Percentiles rank a stretch among this genome's conserved stretches.
Evolutionary conservation across 2,888 invertebrate species (phyloP).

Genomic region (Leistus spinibarbis): DNA sequence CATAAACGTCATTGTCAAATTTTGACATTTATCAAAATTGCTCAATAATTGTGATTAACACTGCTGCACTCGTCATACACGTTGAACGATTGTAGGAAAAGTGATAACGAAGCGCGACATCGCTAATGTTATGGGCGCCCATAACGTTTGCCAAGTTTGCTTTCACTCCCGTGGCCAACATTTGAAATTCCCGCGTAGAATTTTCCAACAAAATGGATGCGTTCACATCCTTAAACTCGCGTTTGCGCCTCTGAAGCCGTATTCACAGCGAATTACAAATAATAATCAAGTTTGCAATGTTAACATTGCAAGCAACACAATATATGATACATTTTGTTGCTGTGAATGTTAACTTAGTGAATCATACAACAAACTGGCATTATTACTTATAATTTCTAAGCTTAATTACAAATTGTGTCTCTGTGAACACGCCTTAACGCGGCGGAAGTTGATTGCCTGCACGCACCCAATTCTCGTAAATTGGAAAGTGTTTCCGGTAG

Average conservation of each 20-base stretch:
- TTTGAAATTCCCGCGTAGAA: neutral
- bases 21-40: slow-evolving; percentile 3
- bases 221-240: neutral
- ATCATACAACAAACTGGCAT: too few species aligned
- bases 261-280: too few species aligned
- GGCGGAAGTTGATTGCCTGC: neutral
- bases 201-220: neutral
- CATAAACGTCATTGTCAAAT: slow-evolving; percentile 4
- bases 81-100: neutral
- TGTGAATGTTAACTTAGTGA: too few species aligned
- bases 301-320: too few species aligned
- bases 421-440: too few species aligned
- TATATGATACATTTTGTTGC: too few species aligned
- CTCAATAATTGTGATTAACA: neutral
- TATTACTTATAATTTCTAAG: too few species aligned
- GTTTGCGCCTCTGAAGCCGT: too few species aligned
- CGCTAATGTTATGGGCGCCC: slow-evolving; percentile 5
- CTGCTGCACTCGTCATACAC: neutral
- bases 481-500: neutral
- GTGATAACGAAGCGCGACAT: neutral
- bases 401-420: too few species aligned
- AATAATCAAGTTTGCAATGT: too few species aligned
- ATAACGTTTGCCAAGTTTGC: slow-evolving; percentile 5
- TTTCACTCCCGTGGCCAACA: slow-evolving; percentile 10
- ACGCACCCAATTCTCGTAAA: neutral